Conservation (phyloP, 2,888 invertebrate species). For the Lumbricus terrestris region DNA sequence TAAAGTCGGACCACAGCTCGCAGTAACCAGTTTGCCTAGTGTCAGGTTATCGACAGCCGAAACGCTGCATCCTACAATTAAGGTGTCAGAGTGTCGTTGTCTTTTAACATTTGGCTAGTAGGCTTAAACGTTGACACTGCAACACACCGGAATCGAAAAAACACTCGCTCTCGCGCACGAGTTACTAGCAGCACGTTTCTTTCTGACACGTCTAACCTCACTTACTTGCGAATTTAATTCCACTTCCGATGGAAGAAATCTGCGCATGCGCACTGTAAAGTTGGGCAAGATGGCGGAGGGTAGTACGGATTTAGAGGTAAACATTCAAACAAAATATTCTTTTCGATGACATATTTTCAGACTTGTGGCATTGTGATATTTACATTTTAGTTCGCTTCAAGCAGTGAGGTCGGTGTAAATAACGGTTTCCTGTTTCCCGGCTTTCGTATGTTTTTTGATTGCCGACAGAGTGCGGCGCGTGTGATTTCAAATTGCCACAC, state of each 20-base stretch:
- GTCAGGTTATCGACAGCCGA: no score
- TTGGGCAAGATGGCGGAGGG: background rate
- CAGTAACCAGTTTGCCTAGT: no score
- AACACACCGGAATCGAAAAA: no score
- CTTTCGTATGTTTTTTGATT: background rate
- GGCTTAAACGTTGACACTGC: no score
- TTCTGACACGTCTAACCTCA: background rate
- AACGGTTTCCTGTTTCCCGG: background rate
- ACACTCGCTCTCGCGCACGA: no score
- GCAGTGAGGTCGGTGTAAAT: background rate
- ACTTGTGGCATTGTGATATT: background rate
- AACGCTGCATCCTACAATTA: no score
- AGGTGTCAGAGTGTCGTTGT: no score
- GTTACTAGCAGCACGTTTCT: no score
- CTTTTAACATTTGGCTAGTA: no score
- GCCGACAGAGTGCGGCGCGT: background rate
- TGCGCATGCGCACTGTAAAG: conserved; percentile 3
- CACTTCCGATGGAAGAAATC: background rate
- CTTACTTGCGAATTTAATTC: background rate
- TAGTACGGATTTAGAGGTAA: background rate
- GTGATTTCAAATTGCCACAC: background rate
- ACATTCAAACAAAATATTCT: background rate
- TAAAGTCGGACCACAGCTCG: no score
- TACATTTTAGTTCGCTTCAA: background rate
- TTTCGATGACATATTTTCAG: background rate